phyloP scores from a whole-genome alignment of 2,113 vertebrate species.

The Mobula hypostoma region DNA sequence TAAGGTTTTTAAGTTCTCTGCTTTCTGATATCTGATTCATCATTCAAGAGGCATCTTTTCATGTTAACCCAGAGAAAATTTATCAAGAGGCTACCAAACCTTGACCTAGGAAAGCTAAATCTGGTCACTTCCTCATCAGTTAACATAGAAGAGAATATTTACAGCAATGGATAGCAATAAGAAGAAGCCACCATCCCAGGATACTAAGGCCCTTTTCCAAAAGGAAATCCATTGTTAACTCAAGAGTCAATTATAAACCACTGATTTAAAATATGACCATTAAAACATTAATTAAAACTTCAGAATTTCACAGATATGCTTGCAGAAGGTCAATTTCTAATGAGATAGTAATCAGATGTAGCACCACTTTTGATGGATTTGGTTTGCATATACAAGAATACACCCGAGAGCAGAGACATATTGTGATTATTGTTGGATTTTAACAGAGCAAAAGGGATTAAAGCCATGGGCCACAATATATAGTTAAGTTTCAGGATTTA shows the following conservation, averaged over 20 bases:
- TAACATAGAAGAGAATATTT: background rate
- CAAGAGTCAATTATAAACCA: background rate
- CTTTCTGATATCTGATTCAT: background rate
- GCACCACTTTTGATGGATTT: too few relatives aligned
- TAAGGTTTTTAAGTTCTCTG: background rate
- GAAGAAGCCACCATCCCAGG: too few relatives aligned
- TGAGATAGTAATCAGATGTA: background rate
- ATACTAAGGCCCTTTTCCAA: too few relatives aligned
- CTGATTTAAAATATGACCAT: background rate
- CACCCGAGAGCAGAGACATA: too few relatives aligned
- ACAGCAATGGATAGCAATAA: too few relatives aligned
- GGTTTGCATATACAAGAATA: too few relatives aligned
- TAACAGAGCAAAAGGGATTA: too few relatives aligned
- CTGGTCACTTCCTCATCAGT: background rate
- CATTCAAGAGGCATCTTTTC: background rate
- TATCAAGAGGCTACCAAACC: background rate
- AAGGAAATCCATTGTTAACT: too few relatives aligned
- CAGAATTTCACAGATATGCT: background rate
- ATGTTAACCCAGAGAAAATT: background rate
- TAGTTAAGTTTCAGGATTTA: too few relatives aligned
- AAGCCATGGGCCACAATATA: too few relatives aligned
- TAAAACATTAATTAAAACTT: background rate
- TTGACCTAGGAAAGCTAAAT: background rate
- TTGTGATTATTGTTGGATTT: too few relatives aligned
- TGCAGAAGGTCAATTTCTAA: background rate